These are phyloP conservation scores for Heterochromis multidens DNA, from an alignment of 2,113 vertebrate genomes.

Conservation along the genomic window DNA sequence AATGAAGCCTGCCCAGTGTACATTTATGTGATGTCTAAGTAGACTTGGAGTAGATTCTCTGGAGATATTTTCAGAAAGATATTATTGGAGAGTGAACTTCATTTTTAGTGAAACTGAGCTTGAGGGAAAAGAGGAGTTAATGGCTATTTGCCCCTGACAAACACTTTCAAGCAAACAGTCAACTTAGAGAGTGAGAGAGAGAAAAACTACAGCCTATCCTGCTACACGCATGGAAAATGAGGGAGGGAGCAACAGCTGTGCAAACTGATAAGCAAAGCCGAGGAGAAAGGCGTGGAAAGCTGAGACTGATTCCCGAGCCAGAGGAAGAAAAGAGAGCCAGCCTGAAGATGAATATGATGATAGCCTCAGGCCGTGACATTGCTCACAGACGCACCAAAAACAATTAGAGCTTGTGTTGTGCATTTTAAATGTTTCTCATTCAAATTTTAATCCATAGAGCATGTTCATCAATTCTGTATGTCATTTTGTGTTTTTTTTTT, in stretches of 20 bases:
- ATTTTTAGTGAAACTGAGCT: neutral
- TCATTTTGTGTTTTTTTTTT: neutral
- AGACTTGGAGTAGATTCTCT: neutral
- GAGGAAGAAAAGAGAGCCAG: slow-evolving; percentile 26
- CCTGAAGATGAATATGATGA: slow-evolving; percentile 33
- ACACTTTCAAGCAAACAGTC: slow-evolving; percentile 12
- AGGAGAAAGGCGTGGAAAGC: slow-evolving; percentile 51
- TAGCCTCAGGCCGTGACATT: neutral
- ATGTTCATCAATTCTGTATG: neutral
- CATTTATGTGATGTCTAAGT: neutral
- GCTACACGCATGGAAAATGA: neutral
- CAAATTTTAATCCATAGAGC: neutral
- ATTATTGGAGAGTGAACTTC: neutral
- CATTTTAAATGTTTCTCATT: slow-evolving; percentile 3
- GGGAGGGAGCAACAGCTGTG: slow-evolving; percentile 60
- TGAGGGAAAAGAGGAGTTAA: slow-evolving; percentile 3
- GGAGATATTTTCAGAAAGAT: neutral
- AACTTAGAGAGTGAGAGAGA: neutral
- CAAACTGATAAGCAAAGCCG: slow-evolving; percentile 62
- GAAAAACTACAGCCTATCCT: slow-evolving; percentile 3
- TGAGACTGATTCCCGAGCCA: slow-evolving; percentile 2
- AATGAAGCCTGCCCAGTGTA: neutral
- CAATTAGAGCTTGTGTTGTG: neutral
- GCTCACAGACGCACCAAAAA: neutral
- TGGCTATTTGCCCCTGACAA: slow-evolving; percentile 19